Evolutionary conservation across 2,888 invertebrate genomes (phyloP).

Genomic region (Hedya salicella): DNA sequence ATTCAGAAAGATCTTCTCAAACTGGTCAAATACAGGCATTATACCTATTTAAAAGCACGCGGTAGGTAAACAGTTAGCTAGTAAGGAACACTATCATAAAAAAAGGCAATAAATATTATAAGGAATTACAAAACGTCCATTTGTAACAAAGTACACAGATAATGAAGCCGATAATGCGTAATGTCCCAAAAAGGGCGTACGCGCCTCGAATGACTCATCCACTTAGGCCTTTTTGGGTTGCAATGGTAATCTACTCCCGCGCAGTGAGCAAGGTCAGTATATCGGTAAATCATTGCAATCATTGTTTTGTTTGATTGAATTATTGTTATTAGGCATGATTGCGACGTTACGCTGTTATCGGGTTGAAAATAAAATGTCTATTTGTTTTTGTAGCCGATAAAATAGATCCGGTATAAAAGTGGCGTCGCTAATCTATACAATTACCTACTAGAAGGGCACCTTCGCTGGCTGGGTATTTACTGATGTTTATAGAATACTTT

Average conservation of each 20-base stretch:
- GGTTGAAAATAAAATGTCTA: conserved; percentile 4
- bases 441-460: no score
- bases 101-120: conserved; percentile 1
- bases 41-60: neutral
- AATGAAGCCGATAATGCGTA: conserved; percentile 12
- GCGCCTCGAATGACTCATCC: no score
- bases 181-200: neutral
- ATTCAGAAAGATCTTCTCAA: no score
- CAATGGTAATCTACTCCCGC: conserved; percentile 3
- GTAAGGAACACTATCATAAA: neutral
- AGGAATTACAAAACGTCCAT: conserved; percentile 30
- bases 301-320: conserved; percentile 29
- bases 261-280: conserved; percentile 36
- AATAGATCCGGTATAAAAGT: neutral
- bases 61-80: neutral
- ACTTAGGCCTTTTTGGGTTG: neutral
- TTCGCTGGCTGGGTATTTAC: no score
- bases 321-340: conserved; percentile 38
- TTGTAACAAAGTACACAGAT: neutral
- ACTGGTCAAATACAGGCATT: no score
- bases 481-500: no score
- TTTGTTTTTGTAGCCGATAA: conserved; percentile 8
- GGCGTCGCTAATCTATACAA: neutral
- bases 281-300: conserved; percentile 33
- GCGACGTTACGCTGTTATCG: conserved; percentile 21